Percentiles rank a stretch among this genome's conserved stretches.
These are phyloP conservation scores for Latrodectus geometricus DNA, from an alignment of 1,140 invertebrate genomes.

Conservation along the genomic window DNA sequence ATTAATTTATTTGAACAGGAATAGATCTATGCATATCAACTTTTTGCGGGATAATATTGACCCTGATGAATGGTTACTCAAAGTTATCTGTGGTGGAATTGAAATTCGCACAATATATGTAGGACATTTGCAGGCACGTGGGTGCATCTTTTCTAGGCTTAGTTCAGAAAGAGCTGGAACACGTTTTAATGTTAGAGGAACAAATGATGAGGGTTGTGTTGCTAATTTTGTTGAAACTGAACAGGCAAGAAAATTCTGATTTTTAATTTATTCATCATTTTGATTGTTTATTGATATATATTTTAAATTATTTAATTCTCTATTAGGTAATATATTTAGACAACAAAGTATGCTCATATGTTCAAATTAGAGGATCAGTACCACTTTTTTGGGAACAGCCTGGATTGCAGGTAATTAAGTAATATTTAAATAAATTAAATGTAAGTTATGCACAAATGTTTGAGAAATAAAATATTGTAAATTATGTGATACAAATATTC, in stretches of 20 bases:
- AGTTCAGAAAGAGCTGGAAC: constrained; percentile 97
- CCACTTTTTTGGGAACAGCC: constrained; percentile 99
- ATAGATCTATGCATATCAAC: constrained; percentile 92
- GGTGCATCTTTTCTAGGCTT: constrained; percentile 92
- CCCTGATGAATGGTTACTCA: constrained; percentile 88
- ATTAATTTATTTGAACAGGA: constrained; percentile 73
- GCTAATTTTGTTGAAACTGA: constrained; percentile 99
- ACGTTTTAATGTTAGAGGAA: constrained; percentile 97
- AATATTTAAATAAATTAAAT: too few species aligned
- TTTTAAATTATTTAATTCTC: constrained; percentile 24
- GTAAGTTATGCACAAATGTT: too few species aligned
- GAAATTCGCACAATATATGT: constrained; percentile 97
- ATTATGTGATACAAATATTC: too few species aligned
- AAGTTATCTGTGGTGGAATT: constrained; percentile 94
- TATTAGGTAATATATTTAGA: constrained; percentile 84
- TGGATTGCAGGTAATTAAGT: constrained; percentile 83
- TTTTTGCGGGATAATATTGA: constrained; percentile 89
- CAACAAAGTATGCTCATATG: constrained; percentile 76
- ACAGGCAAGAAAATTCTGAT: constrained; percentile 74
- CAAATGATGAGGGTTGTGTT: constrained; percentile 98
- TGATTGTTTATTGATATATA: not conserved
- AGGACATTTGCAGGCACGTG: constrained; percentile 89
- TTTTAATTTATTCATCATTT: not conserved
- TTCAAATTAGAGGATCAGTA: constrained; percentile 92
- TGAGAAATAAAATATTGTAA: too few species aligned